Conservation (phyloP, 35 echinoderm and acorn worm species). For the Apostichopus parvimensis region DNA sequence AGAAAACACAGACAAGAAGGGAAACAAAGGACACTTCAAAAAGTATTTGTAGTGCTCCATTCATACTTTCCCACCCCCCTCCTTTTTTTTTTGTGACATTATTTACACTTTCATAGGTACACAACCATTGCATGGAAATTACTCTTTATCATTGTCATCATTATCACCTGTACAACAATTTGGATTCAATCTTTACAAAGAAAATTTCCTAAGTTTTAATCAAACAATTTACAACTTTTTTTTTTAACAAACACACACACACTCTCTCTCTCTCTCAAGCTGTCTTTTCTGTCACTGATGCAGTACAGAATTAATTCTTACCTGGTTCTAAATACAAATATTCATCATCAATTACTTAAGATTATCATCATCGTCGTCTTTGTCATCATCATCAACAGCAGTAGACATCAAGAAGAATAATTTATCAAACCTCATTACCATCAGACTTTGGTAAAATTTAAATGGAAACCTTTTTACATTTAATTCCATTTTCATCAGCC, state of each 20-base stretch:
- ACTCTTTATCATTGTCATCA: slow-evolving; percentile 10
- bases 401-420: neutral
- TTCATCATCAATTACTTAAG: neutral
- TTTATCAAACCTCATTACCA: neutral
- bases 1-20: slow-evolving; percentile 16
- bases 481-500: neutral
- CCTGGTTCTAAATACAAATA: neutral
- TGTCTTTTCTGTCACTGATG: neutral
- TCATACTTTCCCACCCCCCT: neutral
- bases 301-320: neutral
- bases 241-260: neutral
- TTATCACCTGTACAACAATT: slow-evolving; percentile 44
- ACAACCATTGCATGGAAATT: slow-evolving; percentile 33
- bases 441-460: neutral
- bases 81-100: neutral
- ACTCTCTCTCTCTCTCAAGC: too few relatives aligned
- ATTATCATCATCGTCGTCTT: neutral
- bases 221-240: slow-evolving; percentile 34
- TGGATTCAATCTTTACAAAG: slow-evolving; percentile 13
- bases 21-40: slow-evolving; percentile 41
- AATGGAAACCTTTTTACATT: neutral
- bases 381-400: neutral
- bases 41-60: neutral
- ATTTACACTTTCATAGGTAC: slow-evolving; percentile 36
- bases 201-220: slow-evolving; percentile 1